A percentile compares a stretch with the other conserved stretches of the same genome.
phyloP scores from a whole-genome alignment of 1,140 invertebrate genomes.

The Macrocentrus cingulum region DNA sequence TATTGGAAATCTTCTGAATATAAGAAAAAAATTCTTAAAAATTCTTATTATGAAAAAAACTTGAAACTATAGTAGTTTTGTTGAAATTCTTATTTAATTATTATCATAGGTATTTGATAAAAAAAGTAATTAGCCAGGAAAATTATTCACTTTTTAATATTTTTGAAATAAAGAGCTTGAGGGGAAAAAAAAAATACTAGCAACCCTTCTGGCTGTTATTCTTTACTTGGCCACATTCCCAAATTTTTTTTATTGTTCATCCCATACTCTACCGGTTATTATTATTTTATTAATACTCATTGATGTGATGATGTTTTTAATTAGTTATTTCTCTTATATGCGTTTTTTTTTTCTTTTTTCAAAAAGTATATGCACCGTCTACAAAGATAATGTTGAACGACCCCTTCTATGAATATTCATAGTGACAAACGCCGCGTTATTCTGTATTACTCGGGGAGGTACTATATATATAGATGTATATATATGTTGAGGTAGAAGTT shows the following conservation, averaged over 20 bases:
- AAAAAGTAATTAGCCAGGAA: too few species aligned
- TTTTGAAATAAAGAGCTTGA: not conserved
- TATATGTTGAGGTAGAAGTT: too few species aligned
- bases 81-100: too few species aligned
- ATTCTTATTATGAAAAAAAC: too few species aligned
- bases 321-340: not conserved
- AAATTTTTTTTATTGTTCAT: conserved; percentile 24
- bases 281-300: conserved; percentile 1
- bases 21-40: too few species aligned
- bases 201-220: conserved; percentile 13
- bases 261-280: not conserved
- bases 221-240: conserved; percentile 25
- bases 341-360: conserved; percentile 1
- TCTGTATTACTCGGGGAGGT: conserved; percentile 17
- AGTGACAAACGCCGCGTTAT: conserved; percentile 25
- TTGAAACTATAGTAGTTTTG: too few species aligned
- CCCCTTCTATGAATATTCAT: conserved; percentile 29
- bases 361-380: not conserved
- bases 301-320: conserved; percentile 6
- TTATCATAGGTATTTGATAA: too few species aligned
- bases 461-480: too few species aligned
- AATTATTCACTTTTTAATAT: conserved; percentile 8
- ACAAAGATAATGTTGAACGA: conserved; percentile 21
- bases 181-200: conserved; percentile 1
- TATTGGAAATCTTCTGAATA: too few species aligned